Percentiles rank a stretch among this genome's conserved stretches.
These are phyloP conservation scores for Knipowitschia caucasica DNA, from an alignment of 2,797 vertebrate species.

Conservation along the genomic window DNA sequence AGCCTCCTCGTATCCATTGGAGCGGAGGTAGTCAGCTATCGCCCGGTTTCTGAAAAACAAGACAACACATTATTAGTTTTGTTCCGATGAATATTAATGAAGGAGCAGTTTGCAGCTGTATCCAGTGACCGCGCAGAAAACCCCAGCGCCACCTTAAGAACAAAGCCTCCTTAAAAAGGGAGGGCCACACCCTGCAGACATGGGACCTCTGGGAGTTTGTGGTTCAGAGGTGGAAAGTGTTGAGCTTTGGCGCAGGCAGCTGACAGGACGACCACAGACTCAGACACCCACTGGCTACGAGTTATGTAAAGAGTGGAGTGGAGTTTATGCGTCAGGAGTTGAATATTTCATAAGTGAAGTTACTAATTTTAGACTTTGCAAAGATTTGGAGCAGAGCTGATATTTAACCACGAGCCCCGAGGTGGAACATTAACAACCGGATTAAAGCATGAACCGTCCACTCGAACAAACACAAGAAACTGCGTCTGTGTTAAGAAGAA, in stretches of 20 bases:
- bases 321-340: conserved; percentile 39
- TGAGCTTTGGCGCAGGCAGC: conserved; percentile 8
- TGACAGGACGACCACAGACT: conserved; percentile 14
- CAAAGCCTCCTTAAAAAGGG: conserved; percentile 33
- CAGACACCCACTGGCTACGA: conserved; percentile 19
- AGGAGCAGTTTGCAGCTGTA: not conserved
- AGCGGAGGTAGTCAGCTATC: conserved; percentile 98
- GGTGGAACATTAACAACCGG: not conserved
- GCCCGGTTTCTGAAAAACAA: conserved; percentile 89
- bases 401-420: conserved; percentile 6
- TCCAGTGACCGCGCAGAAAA: not conserved
- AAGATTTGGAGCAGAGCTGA: conserved; percentile 19
- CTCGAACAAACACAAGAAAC: no score
- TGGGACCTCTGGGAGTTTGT: conserved; percentile 19
- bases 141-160: conserved; percentile 28
- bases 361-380: conserved; percentile 62
- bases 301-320: conserved; percentile 49
- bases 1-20: conserved; percentile 97
- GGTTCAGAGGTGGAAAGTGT: conserved; percentile 27
- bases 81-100: not conserved
- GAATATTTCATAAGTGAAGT: conserved; percentile 68
- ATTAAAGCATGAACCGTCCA: not conserved
- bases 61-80: not conserved
- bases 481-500: no score
- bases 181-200: conserved; percentile 36